Evolutionary conservation across 2,113 vertebrate species (phyloP).

Genomic region (Amphiprion percula): DNA sequence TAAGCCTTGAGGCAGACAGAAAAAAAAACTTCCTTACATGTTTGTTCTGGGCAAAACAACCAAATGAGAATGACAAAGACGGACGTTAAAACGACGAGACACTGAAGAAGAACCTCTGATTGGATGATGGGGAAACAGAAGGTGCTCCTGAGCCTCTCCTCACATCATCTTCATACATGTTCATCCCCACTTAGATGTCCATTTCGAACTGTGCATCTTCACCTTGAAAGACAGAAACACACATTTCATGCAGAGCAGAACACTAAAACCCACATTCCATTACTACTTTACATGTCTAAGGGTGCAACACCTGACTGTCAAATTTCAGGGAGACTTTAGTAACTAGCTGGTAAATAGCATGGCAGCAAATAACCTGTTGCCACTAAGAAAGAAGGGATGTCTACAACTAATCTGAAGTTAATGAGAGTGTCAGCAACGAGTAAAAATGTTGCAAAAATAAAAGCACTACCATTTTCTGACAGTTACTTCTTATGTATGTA

Average conservation of each 20-base stretch:
- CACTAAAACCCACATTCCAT: no score
- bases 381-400: no score
- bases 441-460: no score
- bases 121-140: constrained; percentile 22
- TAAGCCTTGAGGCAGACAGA: constrained; percentile 20
- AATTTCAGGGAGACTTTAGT: neutral
- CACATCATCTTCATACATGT: constrained; percentile 34
- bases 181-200: constrained; percentile 82
- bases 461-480: no score
- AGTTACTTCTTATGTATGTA: no score
- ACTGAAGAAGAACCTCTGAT: constrained; percentile 18
- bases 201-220: constrained; percentile 90
- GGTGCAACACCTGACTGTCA: neutral
- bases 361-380: neutral
- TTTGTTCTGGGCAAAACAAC: constrained; percentile 46
- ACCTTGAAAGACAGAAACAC: constrained; percentile 25
- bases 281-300: neutral
- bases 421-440: no score
- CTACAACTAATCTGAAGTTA: no score
- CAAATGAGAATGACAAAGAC: constrained; percentile 12
- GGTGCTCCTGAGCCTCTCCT: constrained; percentile 30
- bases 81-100: constrained; percentile 25
- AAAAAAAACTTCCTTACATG: constrained; percentile 15
- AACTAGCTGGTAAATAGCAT: neutral
- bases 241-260: neutral